phyloP scores from a whole-genome alignment of 2,797 vertebrate species.

The Diplodus puntazzo region DNA sequence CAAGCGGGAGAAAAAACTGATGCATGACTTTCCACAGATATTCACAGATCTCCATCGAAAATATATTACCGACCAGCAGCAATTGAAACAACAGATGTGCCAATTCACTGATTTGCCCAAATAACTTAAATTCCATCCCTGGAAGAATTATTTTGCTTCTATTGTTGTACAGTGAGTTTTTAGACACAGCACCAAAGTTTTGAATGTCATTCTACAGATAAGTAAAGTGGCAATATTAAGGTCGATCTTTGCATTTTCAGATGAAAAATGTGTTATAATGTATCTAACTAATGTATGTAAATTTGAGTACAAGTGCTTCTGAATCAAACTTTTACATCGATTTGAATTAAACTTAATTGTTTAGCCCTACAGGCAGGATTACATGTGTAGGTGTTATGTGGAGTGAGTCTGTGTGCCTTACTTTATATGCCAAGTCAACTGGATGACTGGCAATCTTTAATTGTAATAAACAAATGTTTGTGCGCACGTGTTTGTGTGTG shows the following conservation, averaged over 20 bases:
- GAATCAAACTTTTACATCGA: background rate
- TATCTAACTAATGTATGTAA: background rate
- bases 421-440: background rate
- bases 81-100: conserved; percentile 8
- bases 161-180: background rate
- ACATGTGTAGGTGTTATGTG: background rate
- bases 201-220: background rate
- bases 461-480: background rate
- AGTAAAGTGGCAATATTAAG: background rate
- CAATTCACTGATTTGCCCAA: background rate
- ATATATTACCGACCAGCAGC: conserved; percentile 10
- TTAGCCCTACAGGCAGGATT: background rate
- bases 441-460: background rate
- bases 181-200: background rate
- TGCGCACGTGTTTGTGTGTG: background rate
- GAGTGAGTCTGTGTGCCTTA: background rate
- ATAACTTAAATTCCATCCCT: background rate
- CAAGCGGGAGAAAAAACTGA: conserved; percentile 5
- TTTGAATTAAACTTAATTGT: background rate
- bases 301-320: background rate
- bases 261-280: background rate
- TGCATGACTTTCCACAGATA: conserved; percentile 22
- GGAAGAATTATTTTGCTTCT: background rate
- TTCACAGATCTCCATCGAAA: conserved; percentile 8
- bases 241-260: background rate